phyloP scores from a whole-genome alignment of 2,797 vertebrate genomes.

The Chloroceryle amazona region DNA sequence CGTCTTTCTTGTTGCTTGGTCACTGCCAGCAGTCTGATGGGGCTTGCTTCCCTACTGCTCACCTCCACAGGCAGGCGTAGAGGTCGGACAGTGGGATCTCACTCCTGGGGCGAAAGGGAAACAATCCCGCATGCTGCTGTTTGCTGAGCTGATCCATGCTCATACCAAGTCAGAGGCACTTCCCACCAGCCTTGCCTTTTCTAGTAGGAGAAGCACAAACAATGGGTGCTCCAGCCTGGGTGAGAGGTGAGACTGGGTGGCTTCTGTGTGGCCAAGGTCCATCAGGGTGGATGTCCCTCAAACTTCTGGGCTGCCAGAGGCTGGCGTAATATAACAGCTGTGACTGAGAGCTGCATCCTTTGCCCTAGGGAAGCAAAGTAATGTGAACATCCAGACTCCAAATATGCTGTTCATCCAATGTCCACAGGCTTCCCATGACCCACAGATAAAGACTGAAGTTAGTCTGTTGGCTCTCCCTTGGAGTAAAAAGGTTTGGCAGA shows the following conservation, averaged over 20 bases:
- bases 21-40: not conserved
- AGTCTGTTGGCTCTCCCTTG: not conserved
- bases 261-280: not conserved
- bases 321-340: not conserved
- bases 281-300: not conserved
- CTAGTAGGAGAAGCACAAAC: not conserved
- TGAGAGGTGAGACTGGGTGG: rapidly evolving
- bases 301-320: not conserved
- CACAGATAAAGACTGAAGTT: not conserved
- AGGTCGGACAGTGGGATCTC: rapidly evolving
- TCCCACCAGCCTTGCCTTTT: not conserved
- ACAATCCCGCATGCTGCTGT: rapidly evolving
- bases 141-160: not conserved
- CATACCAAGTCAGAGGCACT: rapidly evolving
- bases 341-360: not conserved
- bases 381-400: not conserved
- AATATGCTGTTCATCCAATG: rapidly evolving
- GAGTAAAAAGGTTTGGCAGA: not conserved
- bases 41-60: not conserved
- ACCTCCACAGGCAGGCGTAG: not conserved
- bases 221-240: rapidly evolving
- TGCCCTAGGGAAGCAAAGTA: not conserved
- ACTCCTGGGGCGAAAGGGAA: rapidly evolving
- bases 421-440: not conserved
- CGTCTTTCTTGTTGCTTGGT: not conserved